phyloP scores from a whole-genome alignment of 2,113 vertebrate species.

The Cranoglanis bouderius region DNA sequence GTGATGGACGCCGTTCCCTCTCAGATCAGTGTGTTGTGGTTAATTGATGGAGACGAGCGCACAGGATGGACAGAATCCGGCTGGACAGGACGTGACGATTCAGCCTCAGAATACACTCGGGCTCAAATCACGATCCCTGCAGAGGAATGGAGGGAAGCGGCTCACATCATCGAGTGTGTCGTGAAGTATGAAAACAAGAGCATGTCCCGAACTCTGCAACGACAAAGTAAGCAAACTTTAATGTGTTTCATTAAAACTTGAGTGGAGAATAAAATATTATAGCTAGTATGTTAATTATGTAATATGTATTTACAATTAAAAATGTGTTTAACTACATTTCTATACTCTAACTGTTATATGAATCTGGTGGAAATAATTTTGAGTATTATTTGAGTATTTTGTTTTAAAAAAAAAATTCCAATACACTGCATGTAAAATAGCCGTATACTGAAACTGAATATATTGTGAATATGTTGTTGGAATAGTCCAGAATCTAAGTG shows the following conservation, averaged over 20 bases:
- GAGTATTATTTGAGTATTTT: background rate
- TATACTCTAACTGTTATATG: background rate
- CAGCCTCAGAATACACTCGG: conserved; percentile 31
- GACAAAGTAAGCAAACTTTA: conserved; percentile 2
- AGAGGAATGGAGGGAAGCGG: conserved; percentile 14
- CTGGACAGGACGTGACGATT: conserved; percentile 37
- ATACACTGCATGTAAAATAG: background rate
- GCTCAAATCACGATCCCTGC: conserved; percentile 28
- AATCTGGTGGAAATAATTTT: background rate
- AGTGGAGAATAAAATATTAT: background rate
- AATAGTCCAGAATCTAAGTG: background rate
- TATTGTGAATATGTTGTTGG: background rate
- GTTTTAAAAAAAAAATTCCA: background rate
- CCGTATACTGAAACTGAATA: no score
- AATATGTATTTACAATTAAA: background rate
- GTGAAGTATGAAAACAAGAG: background rate
- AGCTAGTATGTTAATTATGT: background rate
- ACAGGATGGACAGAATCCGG: conserved; percentile 42
- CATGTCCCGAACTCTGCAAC: conserved; percentile 19
- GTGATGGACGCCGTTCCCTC: conserved; percentile 33
- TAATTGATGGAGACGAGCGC: background rate
- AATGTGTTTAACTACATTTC: background rate
- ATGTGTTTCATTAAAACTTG: background rate
- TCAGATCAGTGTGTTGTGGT: conserved; percentile 42
- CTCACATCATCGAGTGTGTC: conserved; percentile 16